phyloP scores from a whole-genome alignment of 2,113 vertebrate species.

The Oncorhynchus tshawytscha region DNA sequence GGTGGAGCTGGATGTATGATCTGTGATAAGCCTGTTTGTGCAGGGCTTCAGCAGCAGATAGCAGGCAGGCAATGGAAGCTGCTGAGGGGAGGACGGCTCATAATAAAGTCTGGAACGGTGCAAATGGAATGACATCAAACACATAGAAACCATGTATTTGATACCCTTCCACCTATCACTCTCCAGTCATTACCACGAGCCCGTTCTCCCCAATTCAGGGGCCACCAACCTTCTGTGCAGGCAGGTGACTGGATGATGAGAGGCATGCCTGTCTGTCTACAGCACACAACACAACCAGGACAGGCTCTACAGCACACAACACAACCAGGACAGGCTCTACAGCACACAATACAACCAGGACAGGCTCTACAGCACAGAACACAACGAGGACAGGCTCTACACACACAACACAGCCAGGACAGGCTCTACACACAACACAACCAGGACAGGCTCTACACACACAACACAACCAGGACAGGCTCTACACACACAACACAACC shows the following conservation, averaged over 20 bases:
- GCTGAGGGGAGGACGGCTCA: too few relatives aligned
- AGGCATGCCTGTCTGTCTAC: background rate
- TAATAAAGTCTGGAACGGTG: too few relatives aligned
- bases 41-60: slow-evolving; percentile 67
- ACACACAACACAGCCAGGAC: background rate
- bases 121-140: too few relatives aligned
- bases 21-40: slow-evolving; percentile 78
- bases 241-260: background rate
- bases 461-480: background rate
- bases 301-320: background rate
- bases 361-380: too few relatives aligned
- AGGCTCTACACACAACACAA: background rate
- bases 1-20: slow-evolving; percentile 79
- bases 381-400: too few relatives aligned
- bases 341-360: background rate
- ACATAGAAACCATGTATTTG: too few relatives aligned
- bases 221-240: too few relatives aligned
- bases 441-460: background rate
- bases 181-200: too few relatives aligned
- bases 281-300: background rate
- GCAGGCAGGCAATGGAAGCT: too few relatives aligned
- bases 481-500: background rate
- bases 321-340: background rate
- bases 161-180: too few relatives aligned
- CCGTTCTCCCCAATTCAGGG: too few relatives aligned